phyloP scores from a whole-genome alignment of 1,140 invertebrate genomes.

The Himalopsyche phryganea region DNA sequence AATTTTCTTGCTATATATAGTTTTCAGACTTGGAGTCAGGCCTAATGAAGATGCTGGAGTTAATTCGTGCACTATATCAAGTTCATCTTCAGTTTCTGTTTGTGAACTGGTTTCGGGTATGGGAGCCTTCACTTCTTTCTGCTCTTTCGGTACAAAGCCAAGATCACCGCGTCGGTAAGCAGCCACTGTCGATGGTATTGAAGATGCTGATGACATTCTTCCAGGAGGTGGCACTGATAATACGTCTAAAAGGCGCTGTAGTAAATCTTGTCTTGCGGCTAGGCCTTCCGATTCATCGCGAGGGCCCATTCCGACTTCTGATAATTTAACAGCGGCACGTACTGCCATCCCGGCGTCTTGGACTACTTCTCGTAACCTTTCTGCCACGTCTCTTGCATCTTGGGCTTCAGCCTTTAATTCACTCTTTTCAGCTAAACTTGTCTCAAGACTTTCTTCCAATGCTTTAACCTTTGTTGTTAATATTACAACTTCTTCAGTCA shows the following conservation, averaged over 20 bases:
- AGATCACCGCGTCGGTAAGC: slow-evolving; percentile 56
- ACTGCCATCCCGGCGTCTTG: slow-evolving; percentile 58
- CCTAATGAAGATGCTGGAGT: not conserved
- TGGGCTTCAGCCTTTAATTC: slow-evolving; percentile 47
- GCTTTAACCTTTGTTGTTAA: slow-evolving; percentile 49
- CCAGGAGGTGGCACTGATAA: slow-evolving; percentile 36
- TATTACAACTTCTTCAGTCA: slow-evolving; percentile 45
- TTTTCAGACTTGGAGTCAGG: slow-evolving; percentile 7
- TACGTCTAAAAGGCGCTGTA: slow-evolving; percentile 53
- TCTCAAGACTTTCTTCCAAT: slow-evolving; percentile 59
- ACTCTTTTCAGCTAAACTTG: slow-evolving; percentile 48
- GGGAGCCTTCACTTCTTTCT: slow-evolving; percentile 3
- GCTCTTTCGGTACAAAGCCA: slow-evolving; percentile 50
- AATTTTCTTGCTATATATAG: slow-evolving; percentile 16
- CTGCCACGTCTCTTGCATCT: slow-evolving; percentile 52
- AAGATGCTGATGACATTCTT: slow-evolving; percentile 35
- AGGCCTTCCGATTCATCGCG: slow-evolving; percentile 40
- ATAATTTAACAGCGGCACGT: slow-evolving; percentile 55
- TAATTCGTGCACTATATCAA: not conserved
- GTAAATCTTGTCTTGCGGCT: slow-evolving; percentile 52
- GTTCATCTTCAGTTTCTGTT: slow-evolving; percentile 3
- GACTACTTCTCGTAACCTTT: slow-evolving; percentile 54
- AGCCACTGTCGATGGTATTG: slow-evolving; percentile 44
- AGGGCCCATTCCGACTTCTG: slow-evolving; percentile 40
- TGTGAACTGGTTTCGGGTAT: slow-evolving; percentile 10